phyloP scores from a whole-genome alignment of 2,888 invertebrate genomes.

The Mesorhabditis sp. region DNA sequence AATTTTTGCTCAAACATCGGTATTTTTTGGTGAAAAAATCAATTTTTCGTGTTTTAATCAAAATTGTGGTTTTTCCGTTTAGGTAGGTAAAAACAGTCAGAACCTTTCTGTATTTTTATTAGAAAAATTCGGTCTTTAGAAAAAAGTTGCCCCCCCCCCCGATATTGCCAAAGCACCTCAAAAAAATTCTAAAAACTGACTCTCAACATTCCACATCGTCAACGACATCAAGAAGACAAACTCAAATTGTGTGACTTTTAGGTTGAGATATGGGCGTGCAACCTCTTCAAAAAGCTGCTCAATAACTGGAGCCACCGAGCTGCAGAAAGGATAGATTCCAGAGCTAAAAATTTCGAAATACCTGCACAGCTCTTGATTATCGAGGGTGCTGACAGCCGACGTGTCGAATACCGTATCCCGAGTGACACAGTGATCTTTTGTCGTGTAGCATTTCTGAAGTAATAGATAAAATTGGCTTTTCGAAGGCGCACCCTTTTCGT shows the following conservation, averaged over 20 bases:
- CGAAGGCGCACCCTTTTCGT: background rate
- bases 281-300: background rate
- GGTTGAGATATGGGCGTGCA: background rate
- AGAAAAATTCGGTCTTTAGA: no score
- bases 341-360: no score
- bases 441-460: background rate
- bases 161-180: no score
- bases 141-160: no score
- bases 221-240: background rate
- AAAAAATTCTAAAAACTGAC: no score
- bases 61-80: no score
- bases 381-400: background rate
- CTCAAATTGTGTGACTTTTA: background rate
- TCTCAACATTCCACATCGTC: constrained; percentile 6
- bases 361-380: background rate
- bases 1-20: no score
- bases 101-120: no score
- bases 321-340: background rate
- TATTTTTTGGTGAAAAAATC: no score
- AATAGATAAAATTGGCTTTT: no score
- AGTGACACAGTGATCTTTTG: background rate
- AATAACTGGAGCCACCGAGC: background rate
- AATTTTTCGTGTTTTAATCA: no score
- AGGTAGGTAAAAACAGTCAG: no score
- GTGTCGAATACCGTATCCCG: constrained; percentile 1